Evolutionary conservation across 2,113 vertebrate species (phyloP).

Genomic region (Tautogolabrus adspersus): DNA sequence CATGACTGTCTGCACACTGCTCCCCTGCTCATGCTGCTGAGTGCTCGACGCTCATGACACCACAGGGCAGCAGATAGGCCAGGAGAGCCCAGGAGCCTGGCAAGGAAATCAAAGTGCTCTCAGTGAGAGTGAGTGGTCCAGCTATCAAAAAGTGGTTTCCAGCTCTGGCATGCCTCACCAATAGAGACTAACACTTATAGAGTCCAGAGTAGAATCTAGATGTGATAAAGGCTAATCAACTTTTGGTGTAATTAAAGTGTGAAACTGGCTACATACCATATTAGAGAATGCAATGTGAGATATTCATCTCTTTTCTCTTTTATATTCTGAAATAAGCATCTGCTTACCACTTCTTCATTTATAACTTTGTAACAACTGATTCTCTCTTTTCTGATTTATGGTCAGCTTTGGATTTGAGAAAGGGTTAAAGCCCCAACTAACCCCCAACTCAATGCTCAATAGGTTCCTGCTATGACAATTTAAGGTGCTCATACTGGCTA

Average conservation of each 20-base stretch:
- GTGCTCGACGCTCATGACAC: conserved; percentile 46
- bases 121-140: conserved; percentile 51
- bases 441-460: no score
- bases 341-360: no score
- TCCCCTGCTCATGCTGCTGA: conserved; percentile 42
- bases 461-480: no score
- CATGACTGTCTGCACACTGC: conserved; percentile 26
- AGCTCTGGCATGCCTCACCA: conserved; percentile 57
- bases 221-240: not conserved
- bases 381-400: no score
- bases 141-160: conserved; percentile 57
- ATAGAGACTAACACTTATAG: conserved; percentile 43
- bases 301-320: no score
- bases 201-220: conserved; percentile 21
- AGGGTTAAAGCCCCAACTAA: no score
- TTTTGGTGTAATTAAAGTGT: not conserved
- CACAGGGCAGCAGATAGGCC: conserved; percentile 52
- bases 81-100: conserved; percentile 56
- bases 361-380: no score
- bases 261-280: no score
- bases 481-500: no score
- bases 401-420: no score
- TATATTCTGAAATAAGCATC: no score
- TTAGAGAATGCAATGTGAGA: no score
- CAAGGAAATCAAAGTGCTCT: conserved; percentile 64